Evolutionary conservation across 2,797 vertebrate genomes (phyloP), one percentile per base, ranked within the genome.

Genomic region (Sebastes goodei): DNA sequence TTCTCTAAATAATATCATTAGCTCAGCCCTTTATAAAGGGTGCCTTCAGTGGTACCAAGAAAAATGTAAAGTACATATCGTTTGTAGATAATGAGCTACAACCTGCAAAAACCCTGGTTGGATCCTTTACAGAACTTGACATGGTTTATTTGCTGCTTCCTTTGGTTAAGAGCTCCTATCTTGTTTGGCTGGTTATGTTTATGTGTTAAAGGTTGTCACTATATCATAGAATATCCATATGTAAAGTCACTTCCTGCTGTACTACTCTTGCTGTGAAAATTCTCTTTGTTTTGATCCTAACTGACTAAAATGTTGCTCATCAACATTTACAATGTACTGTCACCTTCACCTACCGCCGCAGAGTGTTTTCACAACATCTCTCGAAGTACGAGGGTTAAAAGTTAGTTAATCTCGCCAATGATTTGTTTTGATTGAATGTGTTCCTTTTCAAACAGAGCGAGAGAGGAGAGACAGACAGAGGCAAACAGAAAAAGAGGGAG

Each of bases 351-450:
- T 49, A 35, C 10, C 46, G 7, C 23, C 33, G 62, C 7, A 21
- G 11, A 81, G 55, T 15, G 20, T 5, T 69, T 82, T 76, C 21
- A 53, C 30, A 27, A 4, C 72, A 15, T 23, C 17, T 53, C 8
- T 64, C 57, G 32, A 63, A 35, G 53, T 53, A 55, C 23, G 35
- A 11, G 49, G 32, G 52, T 80, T 63, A 59, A 35, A 73, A 69
- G 79, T 80, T 67, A 38, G 66, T 80, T 82, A 65, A 80, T 83
- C 49, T 70, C 14, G 25, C 35, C 42, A 71, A 64, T 84, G 63
- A 83, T 88, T 84, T 88, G 74, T 83, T 82, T 74, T 72, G 55
- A 33, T 33, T 76, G 72, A 71, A 38, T 87, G 65, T 63, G 72
- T 75, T 87, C 60, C 20, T 62, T 78, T 77, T 83, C 14, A 71